Percentiles rank a stretch among this genome's conserved stretches.
These are phyloP conservation scores for Melanotaenia duboulayi DNA, from an alignment of 2,113 vertebrate genomes.

Conservation along the genomic window DNA sequence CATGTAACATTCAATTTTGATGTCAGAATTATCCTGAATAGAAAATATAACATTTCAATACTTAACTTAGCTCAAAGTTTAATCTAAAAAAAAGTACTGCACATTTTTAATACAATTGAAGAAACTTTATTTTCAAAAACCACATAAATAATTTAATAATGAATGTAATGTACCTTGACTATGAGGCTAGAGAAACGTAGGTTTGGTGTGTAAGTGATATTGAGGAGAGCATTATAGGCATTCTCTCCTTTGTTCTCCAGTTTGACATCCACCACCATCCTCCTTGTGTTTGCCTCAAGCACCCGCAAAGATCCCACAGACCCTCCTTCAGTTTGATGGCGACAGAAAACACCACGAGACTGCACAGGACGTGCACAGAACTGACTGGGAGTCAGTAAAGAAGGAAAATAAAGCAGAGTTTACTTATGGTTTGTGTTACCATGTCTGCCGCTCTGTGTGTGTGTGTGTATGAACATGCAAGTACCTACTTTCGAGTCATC, in stretches of 20 bases:
- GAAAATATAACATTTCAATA: background rate
- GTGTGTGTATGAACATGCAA: constrained; percentile 14
- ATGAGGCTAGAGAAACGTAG: constrained; percentile 92
- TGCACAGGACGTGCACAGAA: constrained; percentile 86
- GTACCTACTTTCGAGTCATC: constrained; percentile 88
- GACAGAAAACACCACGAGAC: constrained; percentile 69
- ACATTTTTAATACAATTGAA: background rate
- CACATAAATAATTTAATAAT: background rate
- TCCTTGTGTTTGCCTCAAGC: constrained; percentile 86
- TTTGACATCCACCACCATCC: constrained; percentile 87
- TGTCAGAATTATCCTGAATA: constrained; percentile 88
- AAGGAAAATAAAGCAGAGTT: background rate
- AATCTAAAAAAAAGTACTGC: background rate
- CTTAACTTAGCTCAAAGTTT: background rate
- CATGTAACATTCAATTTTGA: constrained; percentile 87
- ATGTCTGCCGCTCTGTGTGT: background rate
- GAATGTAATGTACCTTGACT: constrained; percentile 81
- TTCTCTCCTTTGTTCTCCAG: constrained; percentile 96
- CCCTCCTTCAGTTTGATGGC: constrained; percentile 35
- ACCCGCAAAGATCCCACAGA: constrained; percentile 77
- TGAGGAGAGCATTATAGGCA: constrained; percentile 88
- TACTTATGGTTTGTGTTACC: background rate
- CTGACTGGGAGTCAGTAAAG: constrained; percentile 78
- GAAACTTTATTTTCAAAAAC: background rate
- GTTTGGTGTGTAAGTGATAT: constrained; percentile 91